phyloP scores from a whole-genome alignment of 2,113 vertebrate species.

The Syngnathoides biaculeatus region DNA sequence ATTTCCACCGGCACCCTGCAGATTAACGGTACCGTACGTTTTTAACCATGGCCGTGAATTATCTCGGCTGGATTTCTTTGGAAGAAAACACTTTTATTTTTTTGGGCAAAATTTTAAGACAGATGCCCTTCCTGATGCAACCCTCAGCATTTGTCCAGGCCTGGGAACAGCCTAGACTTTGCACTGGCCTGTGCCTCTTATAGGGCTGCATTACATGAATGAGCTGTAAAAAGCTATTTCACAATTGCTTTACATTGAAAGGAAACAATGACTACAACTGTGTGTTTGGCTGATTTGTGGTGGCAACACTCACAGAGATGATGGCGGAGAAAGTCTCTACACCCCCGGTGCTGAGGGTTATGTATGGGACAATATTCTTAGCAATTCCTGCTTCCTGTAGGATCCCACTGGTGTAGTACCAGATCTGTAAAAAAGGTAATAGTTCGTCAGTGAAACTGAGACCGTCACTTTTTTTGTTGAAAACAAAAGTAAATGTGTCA shows the following conservation, averaged over 20 bases:
- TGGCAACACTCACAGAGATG: slow-evolving; percentile 81
- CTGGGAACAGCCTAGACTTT: no score
- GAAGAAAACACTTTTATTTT: no score
- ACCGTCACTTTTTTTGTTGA: neutral
- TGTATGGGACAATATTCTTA: slow-evolving; percentile 77
- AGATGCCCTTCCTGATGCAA: no score
- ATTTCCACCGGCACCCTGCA: no score
- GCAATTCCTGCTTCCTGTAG: slow-evolving; percentile 80
- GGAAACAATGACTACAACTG: neutral
- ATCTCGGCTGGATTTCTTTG: no score
- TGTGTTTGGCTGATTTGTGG: neutral
- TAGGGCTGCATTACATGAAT: neutral
- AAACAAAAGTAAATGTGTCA: neutral
- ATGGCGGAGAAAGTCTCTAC: slow-evolving; percentile 83
- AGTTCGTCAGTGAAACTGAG: neutral
- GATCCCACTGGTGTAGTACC: slow-evolving; percentile 94
- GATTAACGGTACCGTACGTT: no score
- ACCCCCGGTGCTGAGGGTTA: slow-evolving; percentile 87
- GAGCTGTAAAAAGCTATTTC: neutral
- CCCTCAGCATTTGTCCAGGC: no score
- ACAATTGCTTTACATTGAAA: neutral
- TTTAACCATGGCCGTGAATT: no score
- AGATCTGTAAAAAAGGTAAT: slow-evolving; percentile 75
- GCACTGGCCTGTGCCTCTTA: no score
- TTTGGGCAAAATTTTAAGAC: no score